Conservation (phyloP, 1,140 invertebrate genomes). For the Apis florea region DNA sequence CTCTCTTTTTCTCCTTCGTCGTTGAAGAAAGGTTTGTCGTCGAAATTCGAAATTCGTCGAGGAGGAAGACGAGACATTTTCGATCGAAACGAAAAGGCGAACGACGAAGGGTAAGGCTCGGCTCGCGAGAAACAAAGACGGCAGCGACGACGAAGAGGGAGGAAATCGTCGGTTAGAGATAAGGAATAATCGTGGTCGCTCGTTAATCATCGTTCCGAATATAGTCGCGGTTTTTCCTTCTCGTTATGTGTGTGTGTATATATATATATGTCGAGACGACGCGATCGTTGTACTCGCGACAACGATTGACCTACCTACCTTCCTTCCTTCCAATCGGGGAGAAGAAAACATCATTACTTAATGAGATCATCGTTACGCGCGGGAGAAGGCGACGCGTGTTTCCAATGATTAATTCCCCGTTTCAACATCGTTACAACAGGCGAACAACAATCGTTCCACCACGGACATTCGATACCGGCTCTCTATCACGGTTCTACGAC, state of each 20-base stretch:
- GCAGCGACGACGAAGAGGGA: not conserved
- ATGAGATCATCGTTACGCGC: constrained; percentile 22
- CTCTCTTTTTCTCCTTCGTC: too few species aligned
- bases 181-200: not conserved
- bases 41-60: too few species aligned
- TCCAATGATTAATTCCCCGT: not conserved
- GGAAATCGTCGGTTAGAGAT: not conserved
- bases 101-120: too few species aligned
- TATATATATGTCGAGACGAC: constrained; percentile 10
- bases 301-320: constrained; percentile 18
- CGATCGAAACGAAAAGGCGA: too few species aligned
- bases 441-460: not conserved
- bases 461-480: not conserved
- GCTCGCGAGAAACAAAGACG: not conserved
- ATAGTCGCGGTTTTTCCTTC: not conserved
- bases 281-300: not conserved
- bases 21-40: too few species aligned
- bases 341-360: not conserved
- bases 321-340: too few species aligned
- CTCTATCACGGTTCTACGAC: too few species aligned
- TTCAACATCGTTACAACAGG: not conserved
- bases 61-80: too few species aligned
- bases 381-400: not conserved
- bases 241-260: not conserved
- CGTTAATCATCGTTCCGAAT: constrained; percentile 5